A percentile compares a stretch with the other conserved stretches of the same genome.
These are phyloP conservation scores for Sebastolobus altivelis DNA, from an alignment of 2,797 vertebrate species.

Conservation along the genomic window DNA sequence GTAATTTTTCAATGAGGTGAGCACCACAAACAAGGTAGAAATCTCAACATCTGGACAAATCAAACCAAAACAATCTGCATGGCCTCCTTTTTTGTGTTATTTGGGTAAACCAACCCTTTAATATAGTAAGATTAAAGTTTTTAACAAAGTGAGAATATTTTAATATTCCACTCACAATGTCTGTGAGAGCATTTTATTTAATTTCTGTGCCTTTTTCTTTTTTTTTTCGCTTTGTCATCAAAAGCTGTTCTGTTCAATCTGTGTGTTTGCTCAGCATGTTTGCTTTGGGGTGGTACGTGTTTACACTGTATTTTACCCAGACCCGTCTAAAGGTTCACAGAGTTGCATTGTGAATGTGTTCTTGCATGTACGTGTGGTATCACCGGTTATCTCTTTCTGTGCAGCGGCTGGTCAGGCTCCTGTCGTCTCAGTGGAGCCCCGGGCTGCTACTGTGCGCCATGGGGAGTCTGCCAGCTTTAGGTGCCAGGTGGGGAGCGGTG, in stretches of 20 bases:
- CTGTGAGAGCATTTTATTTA: neutral
- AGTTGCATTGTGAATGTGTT: conserved; percentile 24
- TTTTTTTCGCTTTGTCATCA: conserved; percentile 29
- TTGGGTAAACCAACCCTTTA: neutral
- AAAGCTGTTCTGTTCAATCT: conserved; percentile 2
- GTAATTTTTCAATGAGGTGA: neutral
- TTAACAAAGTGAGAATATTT: neutral
- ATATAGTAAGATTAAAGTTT: neutral
- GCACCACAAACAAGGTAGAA: neutral
- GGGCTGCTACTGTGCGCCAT: conserved; percentile 82
- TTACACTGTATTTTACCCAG: conserved; percentile 40
- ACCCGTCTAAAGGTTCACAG: conserved; percentile 64
- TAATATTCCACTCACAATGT: neutral
- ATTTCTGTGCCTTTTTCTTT: conserved; percentile 1
- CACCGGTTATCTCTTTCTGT: conserved; percentile 15
- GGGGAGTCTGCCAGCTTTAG: conserved; percentile 89
- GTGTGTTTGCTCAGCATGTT: conserved; percentile 71
- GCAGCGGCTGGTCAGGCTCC: conserved; percentile 85
- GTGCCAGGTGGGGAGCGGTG: conserved; percentile 84
- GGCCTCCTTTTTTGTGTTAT: neutral
- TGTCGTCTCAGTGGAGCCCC: conserved; percentile 89
- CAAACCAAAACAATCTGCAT: neutral
- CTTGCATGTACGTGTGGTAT: neutral
- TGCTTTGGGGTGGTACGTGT: conserved; percentile 59
- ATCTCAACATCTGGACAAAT: neutral